A percentile compares a stretch with the other conserved stretches of the same genome.
phyloP scores from a whole-genome alignment of 2,888 invertebrate species.

The Carterocephalus palaemon region DNA sequence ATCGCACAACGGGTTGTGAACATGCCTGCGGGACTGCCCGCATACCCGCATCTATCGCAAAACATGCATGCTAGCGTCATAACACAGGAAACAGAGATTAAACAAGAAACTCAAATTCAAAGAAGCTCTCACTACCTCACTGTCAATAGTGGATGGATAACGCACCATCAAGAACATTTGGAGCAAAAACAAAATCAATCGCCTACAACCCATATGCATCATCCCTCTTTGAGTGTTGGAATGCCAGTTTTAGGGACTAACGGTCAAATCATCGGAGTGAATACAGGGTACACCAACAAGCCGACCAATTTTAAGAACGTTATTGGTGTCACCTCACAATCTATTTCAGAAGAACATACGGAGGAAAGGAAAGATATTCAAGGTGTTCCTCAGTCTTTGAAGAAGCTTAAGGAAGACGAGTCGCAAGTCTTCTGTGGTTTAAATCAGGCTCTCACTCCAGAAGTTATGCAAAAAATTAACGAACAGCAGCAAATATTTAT shows the following conservation, averaged over 20 bases:
- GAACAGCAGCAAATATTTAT: slow-evolving; percentile 79
- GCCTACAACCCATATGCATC: slow-evolving; percentile 39
- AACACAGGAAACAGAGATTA: slow-evolving; percentile 51
- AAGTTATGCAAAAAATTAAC: slow-evolving; percentile 77
- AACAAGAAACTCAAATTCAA: slow-evolving; percentile 62
- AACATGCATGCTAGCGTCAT: slow-evolving; percentile 41
- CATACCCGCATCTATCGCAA: slow-evolving; percentile 45
- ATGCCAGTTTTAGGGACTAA: slow-evolving; percentile 76
- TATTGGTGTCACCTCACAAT: slow-evolving; percentile 40
- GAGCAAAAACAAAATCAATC: slow-evolving; percentile 52
- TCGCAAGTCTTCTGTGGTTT: slow-evolving; percentile 70
- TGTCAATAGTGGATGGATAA: slow-evolving; percentile 72
- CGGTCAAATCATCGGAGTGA: slow-evolving; percentile 80
- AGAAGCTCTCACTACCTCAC: slow-evolving; percentile 70
- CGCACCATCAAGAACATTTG: slow-evolving; percentile 58
- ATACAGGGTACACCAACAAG: slow-evolving; percentile 63
- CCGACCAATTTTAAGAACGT: slow-evolving; percentile 48
- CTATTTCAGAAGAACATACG: slow-evolving; percentile 46
- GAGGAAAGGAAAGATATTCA: slow-evolving; percentile 56
- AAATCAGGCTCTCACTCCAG: slow-evolving; percentile 70
- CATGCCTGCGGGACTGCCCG: slow-evolving; percentile 43
- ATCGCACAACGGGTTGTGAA: slow-evolving; percentile 44
- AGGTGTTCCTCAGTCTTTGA: slow-evolving; percentile 38
- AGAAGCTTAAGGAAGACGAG: slow-evolving; percentile 57
- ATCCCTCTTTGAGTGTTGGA: slow-evolving; percentile 49